Percentiles rank a stretch among this genome's conserved stretches.
Conservation (phyloP, 2,888 invertebrate genomes). For the Agrochola lota region DNA sequence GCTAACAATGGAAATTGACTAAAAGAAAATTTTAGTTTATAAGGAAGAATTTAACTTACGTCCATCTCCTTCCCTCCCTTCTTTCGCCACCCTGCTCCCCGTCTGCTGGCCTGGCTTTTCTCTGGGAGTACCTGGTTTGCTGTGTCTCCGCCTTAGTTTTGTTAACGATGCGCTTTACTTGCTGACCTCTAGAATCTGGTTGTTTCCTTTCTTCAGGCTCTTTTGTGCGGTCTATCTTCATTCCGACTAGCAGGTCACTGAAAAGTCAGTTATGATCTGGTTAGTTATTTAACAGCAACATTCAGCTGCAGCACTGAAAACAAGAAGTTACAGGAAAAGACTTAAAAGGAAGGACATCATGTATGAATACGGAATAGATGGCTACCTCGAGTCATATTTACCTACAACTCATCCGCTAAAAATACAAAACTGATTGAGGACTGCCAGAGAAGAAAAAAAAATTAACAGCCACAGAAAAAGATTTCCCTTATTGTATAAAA, state of each 20-base stretch:
- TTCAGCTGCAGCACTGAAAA: background rate
- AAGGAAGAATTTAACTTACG: conserved; percentile 25
- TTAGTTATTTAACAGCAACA: background rate
- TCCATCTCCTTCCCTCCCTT: conserved; percentile 22
- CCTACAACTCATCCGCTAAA: background rate
- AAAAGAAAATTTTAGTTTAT: background rate
- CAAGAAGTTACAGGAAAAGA: background rate
- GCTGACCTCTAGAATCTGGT: conserved; percentile 86
- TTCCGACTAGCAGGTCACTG: conserved; percentile 94
- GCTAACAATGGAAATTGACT: too few relatives aligned
- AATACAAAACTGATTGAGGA: background rate
- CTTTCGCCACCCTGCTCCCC: background rate
- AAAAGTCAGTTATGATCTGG: conserved; percentile 31
- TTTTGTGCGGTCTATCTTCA: conserved; percentile 93
- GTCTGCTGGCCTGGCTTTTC: conserved; percentile 42
- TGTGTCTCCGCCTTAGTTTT: conserved; percentile 72
- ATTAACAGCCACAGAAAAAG: too few relatives aligned
- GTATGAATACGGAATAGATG: too few relatives aligned
- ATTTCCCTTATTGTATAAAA: background rate
- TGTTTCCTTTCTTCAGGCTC: conserved; percentile 76
- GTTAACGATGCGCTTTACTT: conserved; percentile 88
- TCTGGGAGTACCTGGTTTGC: conserved; percentile 74
- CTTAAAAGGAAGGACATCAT: background rate
- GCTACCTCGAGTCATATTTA: too few relatives aligned
- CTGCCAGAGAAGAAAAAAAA: too few relatives aligned